Conservation (phyloP, 2,113 vertebrate genomes). For the Urocolius indicus region DNA sequence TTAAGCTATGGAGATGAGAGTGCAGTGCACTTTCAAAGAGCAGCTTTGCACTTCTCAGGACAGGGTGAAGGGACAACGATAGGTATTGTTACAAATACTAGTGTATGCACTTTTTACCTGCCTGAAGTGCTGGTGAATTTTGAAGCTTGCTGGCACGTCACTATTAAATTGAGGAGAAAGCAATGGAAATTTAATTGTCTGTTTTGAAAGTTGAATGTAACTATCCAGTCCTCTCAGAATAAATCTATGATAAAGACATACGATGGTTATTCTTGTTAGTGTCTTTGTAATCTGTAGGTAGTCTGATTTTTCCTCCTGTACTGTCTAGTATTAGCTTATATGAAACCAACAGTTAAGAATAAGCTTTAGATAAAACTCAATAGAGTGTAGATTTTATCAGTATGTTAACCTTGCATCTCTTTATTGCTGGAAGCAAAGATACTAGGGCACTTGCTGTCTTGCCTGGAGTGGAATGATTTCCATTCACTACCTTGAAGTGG, state of each 20-base stretch:
- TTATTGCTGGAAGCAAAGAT: background rate
- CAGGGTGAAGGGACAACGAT: background rate
- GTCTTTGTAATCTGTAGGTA: background rate
- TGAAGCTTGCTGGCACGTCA: background rate
- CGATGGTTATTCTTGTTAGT: background rate
- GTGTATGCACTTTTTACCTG: background rate
- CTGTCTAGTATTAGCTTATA: constrained; percentile 6
- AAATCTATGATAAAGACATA: background rate
- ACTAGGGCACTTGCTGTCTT: background rate
- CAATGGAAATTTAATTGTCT: background rate
- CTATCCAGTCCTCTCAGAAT: background rate
- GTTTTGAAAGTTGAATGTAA: background rate
- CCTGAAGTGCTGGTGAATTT: background rate
- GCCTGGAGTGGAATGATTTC: background rate
- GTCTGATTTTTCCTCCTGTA: background rate
- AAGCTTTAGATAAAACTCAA: background rate
- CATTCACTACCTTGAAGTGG: background rate
- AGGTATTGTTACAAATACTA: background rate
- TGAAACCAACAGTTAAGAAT: constrained; percentile 51
- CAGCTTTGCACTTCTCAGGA: background rate
- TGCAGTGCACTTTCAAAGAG: background rate
- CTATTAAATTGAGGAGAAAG: background rate
- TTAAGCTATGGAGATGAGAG: background rate
- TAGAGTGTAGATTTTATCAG: background rate
- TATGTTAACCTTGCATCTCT: background rate